Conservation (phyloP, 1,140 invertebrate genomes). For the Aculops lycopersici region DNA sequence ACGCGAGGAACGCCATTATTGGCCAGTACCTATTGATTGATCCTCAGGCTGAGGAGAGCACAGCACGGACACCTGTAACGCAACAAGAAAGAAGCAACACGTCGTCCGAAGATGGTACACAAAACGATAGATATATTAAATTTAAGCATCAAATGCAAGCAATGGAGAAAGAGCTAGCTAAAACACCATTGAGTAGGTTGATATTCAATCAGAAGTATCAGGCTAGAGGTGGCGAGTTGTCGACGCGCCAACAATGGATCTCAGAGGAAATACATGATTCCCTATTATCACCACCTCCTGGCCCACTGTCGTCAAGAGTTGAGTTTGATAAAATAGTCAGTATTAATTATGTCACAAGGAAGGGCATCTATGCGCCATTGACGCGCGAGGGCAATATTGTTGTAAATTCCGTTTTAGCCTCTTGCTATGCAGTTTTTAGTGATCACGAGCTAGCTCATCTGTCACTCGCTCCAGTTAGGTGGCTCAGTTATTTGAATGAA, state of each 20-base stretch:
- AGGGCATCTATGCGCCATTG: conserved; percentile 58
- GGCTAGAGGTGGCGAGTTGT: no score
- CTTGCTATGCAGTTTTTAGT: conserved; percentile 67
- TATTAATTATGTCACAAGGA: conserved; percentile 21
- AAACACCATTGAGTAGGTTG: no score
- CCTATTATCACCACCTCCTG: no score
- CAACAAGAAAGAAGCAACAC: not conserved
- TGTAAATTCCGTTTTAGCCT: conserved; percentile 58
- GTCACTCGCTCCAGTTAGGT: conserved; percentile 39
- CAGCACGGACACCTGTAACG: not conserved
- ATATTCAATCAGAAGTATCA: no score
- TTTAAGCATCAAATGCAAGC: conserved; percentile 1
- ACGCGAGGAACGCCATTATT: conserved; percentile 16
- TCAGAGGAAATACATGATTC: no score
- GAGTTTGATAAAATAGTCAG: conserved; percentile 26
- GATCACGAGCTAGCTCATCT: conserved; percentile 50
- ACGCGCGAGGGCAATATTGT: conserved; percentile 54
- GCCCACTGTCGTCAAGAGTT: no score
- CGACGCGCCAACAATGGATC: no score
- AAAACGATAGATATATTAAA: not conserved
- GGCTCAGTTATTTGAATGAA: conserved; percentile 17
- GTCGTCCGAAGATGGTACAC: not conserved
- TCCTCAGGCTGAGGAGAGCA: not conserved
- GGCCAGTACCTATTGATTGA: conserved; percentile 11
- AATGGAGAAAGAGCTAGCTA: no score